phyloP scores from a whole-genome alignment of 2,888 invertebrate species.

The Caenorhabditis sp. region DNA sequence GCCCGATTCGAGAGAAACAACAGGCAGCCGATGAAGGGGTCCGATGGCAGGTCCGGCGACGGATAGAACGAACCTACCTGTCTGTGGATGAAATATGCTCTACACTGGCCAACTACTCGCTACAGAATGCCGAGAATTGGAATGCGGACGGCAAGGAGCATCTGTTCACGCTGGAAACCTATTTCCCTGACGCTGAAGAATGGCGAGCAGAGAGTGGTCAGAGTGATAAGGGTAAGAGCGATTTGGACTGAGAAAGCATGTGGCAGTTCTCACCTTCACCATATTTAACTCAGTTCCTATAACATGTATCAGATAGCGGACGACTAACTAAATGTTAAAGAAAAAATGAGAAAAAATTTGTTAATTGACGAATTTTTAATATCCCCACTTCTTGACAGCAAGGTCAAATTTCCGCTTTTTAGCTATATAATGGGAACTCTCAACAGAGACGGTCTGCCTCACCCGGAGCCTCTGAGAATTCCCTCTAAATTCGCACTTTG shows the following conservation, averaged over 20 bases:
- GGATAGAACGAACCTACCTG: conserved; percentile 38
- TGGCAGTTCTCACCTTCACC: no score
- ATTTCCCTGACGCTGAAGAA: conserved; percentile 39
- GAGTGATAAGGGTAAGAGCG: conserved; percentile 39
- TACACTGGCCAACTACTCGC: conserved; percentile 32
- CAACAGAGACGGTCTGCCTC: no score
- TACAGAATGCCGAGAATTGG: neutral
- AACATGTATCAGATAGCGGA: no score
- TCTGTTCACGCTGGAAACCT: conserved; percentile 44
- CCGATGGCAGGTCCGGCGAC: conserved; percentile 36
- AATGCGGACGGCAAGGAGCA: neutral
- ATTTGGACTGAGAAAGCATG: neutral
- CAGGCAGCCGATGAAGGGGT: conserved; percentile 31
- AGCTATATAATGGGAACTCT: no score
- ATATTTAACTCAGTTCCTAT: no score
- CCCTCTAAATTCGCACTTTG: no score
- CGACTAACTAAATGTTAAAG: no score
- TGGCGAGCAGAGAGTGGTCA: conserved; percentile 38
- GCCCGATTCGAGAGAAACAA: conserved; percentile 27
- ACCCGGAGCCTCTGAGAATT: no score
- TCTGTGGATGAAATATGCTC: conserved; percentile 59
- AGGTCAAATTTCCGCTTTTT: no score
- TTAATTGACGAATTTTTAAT: no score
- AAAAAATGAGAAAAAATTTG: no score
- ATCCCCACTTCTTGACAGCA: no score